Evolutionary conservation across 2,888 invertebrate species (phyloP).

Genomic region (Caenorhabditis macrosperma): DNA sequence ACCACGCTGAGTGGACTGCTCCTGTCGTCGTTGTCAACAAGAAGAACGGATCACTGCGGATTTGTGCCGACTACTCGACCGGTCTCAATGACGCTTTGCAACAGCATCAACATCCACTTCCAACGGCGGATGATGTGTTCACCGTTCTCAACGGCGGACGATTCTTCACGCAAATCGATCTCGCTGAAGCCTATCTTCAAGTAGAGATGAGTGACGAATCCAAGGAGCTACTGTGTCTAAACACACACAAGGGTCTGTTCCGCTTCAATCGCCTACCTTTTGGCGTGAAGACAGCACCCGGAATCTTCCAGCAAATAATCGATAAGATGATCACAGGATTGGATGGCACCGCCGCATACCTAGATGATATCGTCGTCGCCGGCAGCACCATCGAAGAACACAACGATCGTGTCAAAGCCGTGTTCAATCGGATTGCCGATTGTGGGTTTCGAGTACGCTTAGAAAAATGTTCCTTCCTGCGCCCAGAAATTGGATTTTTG

Average conservation of each 20-base stretch:
- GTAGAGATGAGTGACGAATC: slow-evolving; percentile 57
- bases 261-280: slow-evolving; percentile 66
- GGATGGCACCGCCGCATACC: slow-evolving; percentile 41
- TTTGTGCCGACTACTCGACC: slow-evolving; percentile 70
- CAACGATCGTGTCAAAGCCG: slow-evolving; percentile 15
- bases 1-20: slow-evolving; percentile 66
- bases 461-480: slow-evolving; percentile 69
- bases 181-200: slow-evolving; percentile 71
- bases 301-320: slow-evolving; percentile 64
- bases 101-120: slow-evolving; percentile 63
- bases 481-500: too few relatives aligned
- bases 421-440: slow-evolving; percentile 54
- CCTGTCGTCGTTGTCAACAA: slow-evolving; percentile 68
- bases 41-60: slow-evolving; percentile 62
- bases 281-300: slow-evolving; percentile 67
- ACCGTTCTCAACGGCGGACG: slow-evolving; percentile 57
- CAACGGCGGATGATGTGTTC: slow-evolving; percentile 65
- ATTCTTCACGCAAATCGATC: slow-evolving; percentile 49
- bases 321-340: slow-evolving; percentile 61
- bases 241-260: slow-evolving; percentile 57
- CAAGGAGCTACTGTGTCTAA: slow-evolving; percentile 57
- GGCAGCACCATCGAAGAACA: slow-evolving; percentile 52
- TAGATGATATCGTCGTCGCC: slow-evolving; percentile 66
- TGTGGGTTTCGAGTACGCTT: slow-evolving; percentile 62
- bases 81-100: slow-evolving; percentile 66